A percentile compares a stretch with the other conserved stretches of the same genome.
phyloP scores from a whole-genome alignment of 2,888 invertebrate genomes.

The Drosophila sordidapex region DNA sequence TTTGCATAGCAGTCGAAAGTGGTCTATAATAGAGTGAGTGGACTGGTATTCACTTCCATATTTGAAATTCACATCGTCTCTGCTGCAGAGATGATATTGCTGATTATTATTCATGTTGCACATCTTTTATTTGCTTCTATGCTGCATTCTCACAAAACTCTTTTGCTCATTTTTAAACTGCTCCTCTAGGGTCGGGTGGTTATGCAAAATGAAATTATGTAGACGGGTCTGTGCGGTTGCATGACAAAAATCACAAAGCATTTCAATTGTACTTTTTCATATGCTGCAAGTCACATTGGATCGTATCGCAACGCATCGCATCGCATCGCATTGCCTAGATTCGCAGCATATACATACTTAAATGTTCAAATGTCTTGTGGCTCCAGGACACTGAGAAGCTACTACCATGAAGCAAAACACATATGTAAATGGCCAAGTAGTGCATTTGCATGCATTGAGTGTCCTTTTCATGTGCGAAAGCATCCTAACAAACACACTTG shows the following conservation, averaged over 20 bases:
- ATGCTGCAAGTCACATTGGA: conserved; percentile 69
- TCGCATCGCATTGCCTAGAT: conserved; percentile 50
- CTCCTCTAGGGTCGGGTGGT: conserved; percentile 4
- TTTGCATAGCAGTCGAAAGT: conserved; percentile 59
- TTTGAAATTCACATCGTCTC: conserved; percentile 8
- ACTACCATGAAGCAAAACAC: conserved; percentile 22
- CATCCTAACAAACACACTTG: conserved; percentile 20
- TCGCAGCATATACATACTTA: conserved; percentile 71
- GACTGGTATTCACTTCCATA: conserved; percentile 5
- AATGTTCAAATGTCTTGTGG: conserved; percentile 71
- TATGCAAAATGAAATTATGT: conserved; percentile 53
- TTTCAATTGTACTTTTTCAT: conserved; percentile 75
- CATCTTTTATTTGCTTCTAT: conserved; percentile 64
- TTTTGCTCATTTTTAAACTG: neutral
- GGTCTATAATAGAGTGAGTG: conserved; percentile 7
- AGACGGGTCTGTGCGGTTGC: conserved; percentile 19
- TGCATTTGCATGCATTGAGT: conserved; percentile 71
- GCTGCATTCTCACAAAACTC: neutral
- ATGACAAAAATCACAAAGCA: conserved; percentile 79
- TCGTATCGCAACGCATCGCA: conserved; percentile 39
- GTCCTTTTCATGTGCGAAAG: conserved; percentile 39
- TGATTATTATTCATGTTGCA: conserved; percentile 70
- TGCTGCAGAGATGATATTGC: conserved; percentile 26
- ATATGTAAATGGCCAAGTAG: conserved; percentile 35
- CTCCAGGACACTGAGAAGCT: conserved; percentile 37